Percentiles rank a stretch among this genome's conserved stretches.
Conservation (phyloP, 2,113 vertebrate genomes). For the Sylvietta virens region DNA sequence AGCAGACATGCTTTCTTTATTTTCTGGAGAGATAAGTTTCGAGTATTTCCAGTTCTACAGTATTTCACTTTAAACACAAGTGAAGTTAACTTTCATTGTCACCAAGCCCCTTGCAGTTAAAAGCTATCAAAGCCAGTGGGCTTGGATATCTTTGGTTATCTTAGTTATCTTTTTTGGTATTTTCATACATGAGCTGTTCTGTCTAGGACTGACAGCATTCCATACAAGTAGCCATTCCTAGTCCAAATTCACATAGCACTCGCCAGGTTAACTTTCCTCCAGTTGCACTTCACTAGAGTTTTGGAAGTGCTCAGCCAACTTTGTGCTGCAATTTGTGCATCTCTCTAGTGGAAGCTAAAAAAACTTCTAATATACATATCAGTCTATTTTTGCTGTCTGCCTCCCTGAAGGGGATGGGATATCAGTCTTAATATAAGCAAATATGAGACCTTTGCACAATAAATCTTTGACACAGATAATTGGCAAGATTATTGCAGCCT, state of each 20-base stretch:
- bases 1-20: background rate
- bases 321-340: background rate
- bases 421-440: constrained; percentile 42
- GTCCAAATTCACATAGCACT: background rate
- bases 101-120: background rate
- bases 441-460: constrained; percentile 20
- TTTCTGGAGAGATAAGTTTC: background rate
- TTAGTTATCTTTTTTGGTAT: background rate
- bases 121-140: background rate
- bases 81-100: background rate
- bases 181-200: background rate
- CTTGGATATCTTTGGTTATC: background rate
- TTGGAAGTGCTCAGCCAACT: background rate
- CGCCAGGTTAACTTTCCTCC: background rate
- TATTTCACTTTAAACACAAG: background rate
- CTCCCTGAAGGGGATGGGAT: background rate
- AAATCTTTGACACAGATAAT: constrained; percentile 40
- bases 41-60: background rate
- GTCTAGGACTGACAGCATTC: background rate
- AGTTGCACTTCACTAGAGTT: background rate
- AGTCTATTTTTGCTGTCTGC: background rate
- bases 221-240: background rate
- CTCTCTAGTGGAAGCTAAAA: background rate
- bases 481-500: constrained; percentile 13
- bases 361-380: background rate